Base-by-base conservation (phyloP, 2,888 invertebrate genomes). In the Aelia acuminata region DNA sequence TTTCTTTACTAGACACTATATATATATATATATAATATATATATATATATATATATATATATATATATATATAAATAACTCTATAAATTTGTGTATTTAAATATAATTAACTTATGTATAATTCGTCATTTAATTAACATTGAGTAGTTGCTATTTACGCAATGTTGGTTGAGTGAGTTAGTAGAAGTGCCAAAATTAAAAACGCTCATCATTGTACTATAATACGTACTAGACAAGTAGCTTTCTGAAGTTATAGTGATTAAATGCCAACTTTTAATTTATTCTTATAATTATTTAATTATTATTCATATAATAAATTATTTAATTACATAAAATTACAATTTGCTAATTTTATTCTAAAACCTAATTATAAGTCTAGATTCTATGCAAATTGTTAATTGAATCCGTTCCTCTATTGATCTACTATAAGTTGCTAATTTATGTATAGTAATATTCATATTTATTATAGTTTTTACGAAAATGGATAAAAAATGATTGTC, bases 141-240 rank as follows among this genome's bases (percentile, higher is more conserved):
- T 63, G 63, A 63, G 63, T 63, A 63, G 26, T 63, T 31, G 26
- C 63, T 63, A 31, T 63, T 31, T 31, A 63, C 63, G 26, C 63
- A 63, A 63, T 63, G 63, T 63, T 31, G 63, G 26, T 63, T 63
- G 63, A 80, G n/a, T 80, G 80, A 80, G 43, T 80, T n/a, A 43
- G 80, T 80, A 43, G 43, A 80, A 80, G 80, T 80, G 80, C 80
- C 80, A 80, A 80, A 80, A 80, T n/a, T 80, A 43, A 75, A 49
- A 80, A 80, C 39, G 80, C 80, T 80, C 80, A 80, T 43, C 10
- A 43, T 43, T 43, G 39, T 80, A 39, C 35, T 22, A 75, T 39
- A 75, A 75, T 39, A 43, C 43, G 11, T 39, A 75, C 35, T 75
- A 75, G 75, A 39, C n/a, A 43, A 43, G 39, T 80, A 80, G 43